A percentile compares a stretch with the other conserved stretches of the same genome.
Conservation (phyloP, 2,888 invertebrate genomes). For the Cephus spinipes region DNA sequence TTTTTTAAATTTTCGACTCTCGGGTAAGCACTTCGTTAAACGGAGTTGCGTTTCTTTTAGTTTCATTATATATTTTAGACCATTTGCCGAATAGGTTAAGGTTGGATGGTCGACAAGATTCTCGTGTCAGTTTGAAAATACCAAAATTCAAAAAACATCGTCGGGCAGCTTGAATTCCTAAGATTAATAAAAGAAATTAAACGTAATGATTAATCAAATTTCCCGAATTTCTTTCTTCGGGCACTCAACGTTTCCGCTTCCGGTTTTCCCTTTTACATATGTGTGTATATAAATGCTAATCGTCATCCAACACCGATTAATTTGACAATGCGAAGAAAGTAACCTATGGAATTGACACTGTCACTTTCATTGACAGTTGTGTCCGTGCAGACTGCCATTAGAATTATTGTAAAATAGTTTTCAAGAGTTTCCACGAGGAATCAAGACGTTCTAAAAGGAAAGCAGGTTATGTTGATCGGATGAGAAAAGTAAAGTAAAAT, state of each 20-base stretch:
- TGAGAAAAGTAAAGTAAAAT: neutral
- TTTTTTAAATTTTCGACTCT: neutral
- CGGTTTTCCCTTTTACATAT: neutral
- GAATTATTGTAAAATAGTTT: constrained; percentile 13
- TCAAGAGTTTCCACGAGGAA: neutral
- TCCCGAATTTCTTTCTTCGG: neutral
- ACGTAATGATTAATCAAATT: neutral
- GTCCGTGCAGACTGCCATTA: constrained; percentile 48
- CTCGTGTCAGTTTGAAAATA: neutral
- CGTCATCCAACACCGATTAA: too few species aligned
- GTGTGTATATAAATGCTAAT: neutral
- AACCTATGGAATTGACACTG: constrained; percentile 35
- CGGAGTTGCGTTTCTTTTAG: constrained; percentile 5
- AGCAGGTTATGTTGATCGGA: neutral
- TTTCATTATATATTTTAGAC: neutral
- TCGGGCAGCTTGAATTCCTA: constrained; percentile 45
- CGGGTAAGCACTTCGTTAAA: neutral
- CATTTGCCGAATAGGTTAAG: neutral
- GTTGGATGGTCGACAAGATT: neutral
- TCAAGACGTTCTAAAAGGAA: neutral
- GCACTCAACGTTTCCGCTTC: neutral
- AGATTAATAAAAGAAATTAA: constrained; percentile 23
- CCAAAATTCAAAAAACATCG: constrained; percentile 25
- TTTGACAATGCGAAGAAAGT: constrained; percentile 6
- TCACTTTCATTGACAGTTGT: constrained; percentile 32